A percentile compares a stretch with the other conserved stretches of the same genome.
These are phyloP conservation scores for Chloroceryle aenea DNA, from an alignment of 2,113 vertebrate genomes.

Conservation along the genomic window DNA sequence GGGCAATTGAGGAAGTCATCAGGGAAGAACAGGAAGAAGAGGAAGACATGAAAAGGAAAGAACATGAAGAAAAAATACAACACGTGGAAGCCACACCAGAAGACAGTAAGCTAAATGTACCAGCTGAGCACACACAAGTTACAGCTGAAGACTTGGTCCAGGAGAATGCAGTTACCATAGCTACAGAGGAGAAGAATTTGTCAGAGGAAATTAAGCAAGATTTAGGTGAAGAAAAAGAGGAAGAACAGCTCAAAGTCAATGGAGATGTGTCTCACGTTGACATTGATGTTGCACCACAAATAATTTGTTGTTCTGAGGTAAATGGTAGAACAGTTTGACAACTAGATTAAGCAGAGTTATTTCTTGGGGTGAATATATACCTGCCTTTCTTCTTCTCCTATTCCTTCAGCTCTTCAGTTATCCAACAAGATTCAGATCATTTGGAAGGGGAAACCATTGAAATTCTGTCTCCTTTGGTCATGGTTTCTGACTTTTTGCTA, in stretches of 20 bases:
- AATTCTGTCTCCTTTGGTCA: constrained; percentile 63
- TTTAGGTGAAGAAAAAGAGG: constrained; percentile 60
- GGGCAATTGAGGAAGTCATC: constrained; percentile 77
- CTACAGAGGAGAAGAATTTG: constrained; percentile 66
- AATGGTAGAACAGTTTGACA: constrained; percentile 80
- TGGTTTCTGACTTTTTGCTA: constrained; percentile 68
- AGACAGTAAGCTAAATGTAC: constrained; percentile 54
- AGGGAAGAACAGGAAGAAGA: constrained; percentile 87
- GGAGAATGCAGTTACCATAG: constrained; percentile 56
- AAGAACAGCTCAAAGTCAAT: constrained; percentile 86
- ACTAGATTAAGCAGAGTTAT: constrained; percentile 40
- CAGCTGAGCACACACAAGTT: constrained; percentile 45
- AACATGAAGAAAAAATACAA: constrained; percentile 53
- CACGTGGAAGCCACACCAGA: constrained; percentile 43
- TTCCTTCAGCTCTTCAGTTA: constrained; percentile 59
- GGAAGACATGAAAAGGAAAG: constrained; percentile 60
- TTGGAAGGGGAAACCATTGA: constrained; percentile 61
- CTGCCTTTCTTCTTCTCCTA: constrained; percentile 77
- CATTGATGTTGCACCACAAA: constrained; percentile 87
- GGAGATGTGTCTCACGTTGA: constrained; percentile 88
- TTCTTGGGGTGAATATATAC: constrained; percentile 60
- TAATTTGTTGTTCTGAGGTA: constrained; percentile 99
- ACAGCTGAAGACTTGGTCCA: constrained; percentile 59
- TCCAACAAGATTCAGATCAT: constrained; percentile 56
- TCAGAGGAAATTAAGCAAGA: constrained; percentile 69